Evolutionary conservation across 2,113 vertebrate species (phyloP), one percentile per base, ranked within the genome.

Genomic region (Salvelinus alpinus): DNA sequence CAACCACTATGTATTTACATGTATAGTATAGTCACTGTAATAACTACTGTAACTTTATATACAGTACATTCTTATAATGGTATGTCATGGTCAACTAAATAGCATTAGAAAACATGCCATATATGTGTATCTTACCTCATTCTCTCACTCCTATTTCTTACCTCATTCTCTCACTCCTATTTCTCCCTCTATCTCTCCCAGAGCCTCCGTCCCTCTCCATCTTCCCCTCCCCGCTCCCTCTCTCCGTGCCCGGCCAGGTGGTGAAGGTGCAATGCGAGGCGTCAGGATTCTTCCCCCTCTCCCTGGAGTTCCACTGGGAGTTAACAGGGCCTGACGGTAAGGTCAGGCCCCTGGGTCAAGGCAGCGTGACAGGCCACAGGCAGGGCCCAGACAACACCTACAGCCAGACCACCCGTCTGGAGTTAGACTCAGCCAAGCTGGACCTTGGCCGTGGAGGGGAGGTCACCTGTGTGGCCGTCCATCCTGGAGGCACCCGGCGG

Each of bases 311-410:
- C 47, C 81, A 78, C 72, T 96, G 93, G 95, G 87, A 93, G 77
- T 90, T 89, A 8, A 85, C 79, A 11, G 80, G 85, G 0, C 31
- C 71, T 0, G 87, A 83, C 1, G 88, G 88, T 9, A 67, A 84
- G 72, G 65, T 79, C 66, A 68, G 66, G 66, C 27, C 79, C 66
- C 31, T 68, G 29, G 66, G 66, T 12, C 27, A n/a, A 31, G 66
- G 66, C 27, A 34, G 66, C 31, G 64, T 66, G 25, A 20, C 27
- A 20, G 66, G 93, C 1, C 91, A 95, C 88, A 2, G 82, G 64
- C 90, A 91, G 86, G 93, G 93, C 20, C 86, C 87, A 0, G 94
- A 96, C 0, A 94, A 95, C 70, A 96, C 96, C 38, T 92, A 84
- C 79, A 93, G 92, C 80, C 90, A 96, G 80, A 92, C 80, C 4